phyloP scores from a whole-genome alignment of 2,888 invertebrate genomes.

The Phanerotoma sp. region DNA sequence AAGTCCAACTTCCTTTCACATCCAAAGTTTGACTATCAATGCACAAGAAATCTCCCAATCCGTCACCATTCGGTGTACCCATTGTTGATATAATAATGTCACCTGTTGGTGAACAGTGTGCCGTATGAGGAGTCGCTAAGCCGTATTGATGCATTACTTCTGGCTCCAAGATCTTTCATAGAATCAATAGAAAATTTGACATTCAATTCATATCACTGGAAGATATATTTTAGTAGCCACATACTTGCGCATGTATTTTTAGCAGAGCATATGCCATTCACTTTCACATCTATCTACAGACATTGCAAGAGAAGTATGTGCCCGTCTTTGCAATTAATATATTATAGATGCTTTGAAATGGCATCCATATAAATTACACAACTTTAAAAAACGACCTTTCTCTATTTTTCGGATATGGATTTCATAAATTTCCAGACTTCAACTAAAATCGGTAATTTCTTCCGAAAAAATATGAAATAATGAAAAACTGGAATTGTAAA shows the following conservation, averaged over 20 bases:
- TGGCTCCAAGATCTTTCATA: conserved; percentile 74
- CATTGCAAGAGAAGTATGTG: too few species aligned
- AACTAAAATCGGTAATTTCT: too few species aligned
- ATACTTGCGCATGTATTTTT: neutral
- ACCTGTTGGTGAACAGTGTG: conserved; percentile 90
- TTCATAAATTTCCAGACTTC: too few species aligned
- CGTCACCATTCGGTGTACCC: conserved; percentile 85
- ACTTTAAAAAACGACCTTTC: too few species aligned
- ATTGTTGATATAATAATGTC: conserved; percentile 94
- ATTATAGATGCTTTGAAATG: too few species aligned
- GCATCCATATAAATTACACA: too few species aligned
- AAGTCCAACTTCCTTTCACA: conserved; percentile 79
- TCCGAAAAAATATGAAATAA: too few species aligned
- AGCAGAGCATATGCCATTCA: too few species aligned
- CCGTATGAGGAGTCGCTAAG: conserved; percentile 87
- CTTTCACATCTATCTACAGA: too few species aligned
- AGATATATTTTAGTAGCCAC: neutral
- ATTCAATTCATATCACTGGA: neutral
- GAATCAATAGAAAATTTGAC: conserved; percentile 3
- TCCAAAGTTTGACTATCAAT: conserved; percentile 81
- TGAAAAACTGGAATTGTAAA: too few species aligned
- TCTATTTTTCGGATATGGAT: too few species aligned
- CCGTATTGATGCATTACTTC: conserved; percentile 73
- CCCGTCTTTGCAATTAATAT: too few species aligned
- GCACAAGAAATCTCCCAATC: conserved; percentile 83